A percentile compares a stretch with the other conserved stretches of the same genome.
Evolutionary conservation across 1,140 invertebrate genomes (phyloP).

Genomic region (Drosophila rufa): DNA sequence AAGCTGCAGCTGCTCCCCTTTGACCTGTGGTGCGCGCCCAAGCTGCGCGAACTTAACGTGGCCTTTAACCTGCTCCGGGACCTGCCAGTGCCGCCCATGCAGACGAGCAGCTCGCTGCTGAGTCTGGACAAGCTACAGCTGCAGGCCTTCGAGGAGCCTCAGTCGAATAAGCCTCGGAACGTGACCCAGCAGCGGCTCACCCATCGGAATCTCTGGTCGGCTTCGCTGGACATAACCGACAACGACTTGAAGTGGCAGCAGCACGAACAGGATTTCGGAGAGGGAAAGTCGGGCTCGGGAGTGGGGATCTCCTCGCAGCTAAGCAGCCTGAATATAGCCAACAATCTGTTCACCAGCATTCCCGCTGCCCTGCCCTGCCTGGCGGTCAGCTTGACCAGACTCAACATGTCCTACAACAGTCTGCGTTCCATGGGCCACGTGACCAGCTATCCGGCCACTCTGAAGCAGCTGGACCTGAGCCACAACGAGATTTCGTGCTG

Average conservation of each 20-base stretch:
- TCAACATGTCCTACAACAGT: conserved; percentile 96
- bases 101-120: conserved; percentile 72
- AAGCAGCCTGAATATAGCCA: conserved; percentile 93
- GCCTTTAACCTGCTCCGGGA: conserved; percentile 95
- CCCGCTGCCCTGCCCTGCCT: conserved; percentile 95
- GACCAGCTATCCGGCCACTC: conserved; percentile 93
- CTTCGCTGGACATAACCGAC: conserved; percentile 89
- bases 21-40: conserved; percentile 95
- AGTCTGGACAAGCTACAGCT: conserved; percentile 78
- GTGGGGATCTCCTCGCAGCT: conserved; percentile 86
- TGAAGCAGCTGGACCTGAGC: conserved; percentile 96
- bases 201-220: conserved; percentile 91
- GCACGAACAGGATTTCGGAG: conserved; percentile 48
- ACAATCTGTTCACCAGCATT: conserved; percentile 95
- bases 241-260: conserved; percentile 87
- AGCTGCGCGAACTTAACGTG: conserved; percentile 95
- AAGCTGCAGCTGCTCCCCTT: conserved; percentile 94
- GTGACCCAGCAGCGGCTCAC: conserved; percentile 86
- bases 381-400: conserved; percentile 92
- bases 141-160: conserved; percentile 64
- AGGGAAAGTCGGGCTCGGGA: conserved; percentile 66
- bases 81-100: conserved; percentile 88
- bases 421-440: conserved; percentile 94
- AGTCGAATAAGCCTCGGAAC: conserved; percentile 59
- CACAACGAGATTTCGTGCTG: conserved; percentile 96